These are phyloP conservation scores for Larimichthys polyactis DNA, from an alignment of 2,113 vertebrate genomes.

Conservation along the genomic window DNA sequence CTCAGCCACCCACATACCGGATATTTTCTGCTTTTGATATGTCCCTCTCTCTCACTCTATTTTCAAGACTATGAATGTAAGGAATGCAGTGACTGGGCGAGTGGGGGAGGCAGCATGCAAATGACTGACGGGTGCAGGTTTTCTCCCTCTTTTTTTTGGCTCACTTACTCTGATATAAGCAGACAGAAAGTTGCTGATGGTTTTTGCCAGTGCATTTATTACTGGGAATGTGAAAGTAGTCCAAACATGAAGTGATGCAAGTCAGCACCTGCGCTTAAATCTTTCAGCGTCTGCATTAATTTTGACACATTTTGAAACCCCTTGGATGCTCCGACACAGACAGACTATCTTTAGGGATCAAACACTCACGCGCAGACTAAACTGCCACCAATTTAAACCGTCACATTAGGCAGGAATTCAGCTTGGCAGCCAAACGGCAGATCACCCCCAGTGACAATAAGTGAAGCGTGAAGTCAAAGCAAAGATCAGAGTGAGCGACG, in stretches of 20 bases:
- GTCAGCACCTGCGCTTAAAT: background rate
- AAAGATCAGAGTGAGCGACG: background rate
- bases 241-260: background rate
- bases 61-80: slow-evolving; percentile 60
- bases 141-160: background rate
- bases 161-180: background rate
- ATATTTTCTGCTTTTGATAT: slow-evolving; percentile 44
- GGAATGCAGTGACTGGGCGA: slow-evolving; percentile 61
- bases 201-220: background rate
- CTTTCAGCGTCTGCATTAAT: background rate
- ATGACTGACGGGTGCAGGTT: slow-evolving; percentile 12
- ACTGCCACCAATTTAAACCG: slow-evolving; percentile 9
- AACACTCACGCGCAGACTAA: slow-evolving; percentile 24
- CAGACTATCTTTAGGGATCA: slow-evolving; percentile 50
- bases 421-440: slow-evolving; percentile 31
- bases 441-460: slow-evolving; percentile 14
- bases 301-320: slow-evolving; percentile 7
- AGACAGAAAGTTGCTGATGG: background rate
- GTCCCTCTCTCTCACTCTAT: slow-evolving; percentile 27
- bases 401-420: slow-evolving; percentile 62
- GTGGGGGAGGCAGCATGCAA: slow-evolving; percentile 23
- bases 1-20: slow-evolving; percentile 68
- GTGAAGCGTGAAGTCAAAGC: slow-evolving; percentile 54
- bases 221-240: background rate
- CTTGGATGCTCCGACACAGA: background rate